Percentiles rank a stretch among this genome's conserved stretches.
Evolutionary conservation across 2,797 vertebrate genomes (phyloP).

Genomic region (Pseudotriccus pelzelni): DNA sequence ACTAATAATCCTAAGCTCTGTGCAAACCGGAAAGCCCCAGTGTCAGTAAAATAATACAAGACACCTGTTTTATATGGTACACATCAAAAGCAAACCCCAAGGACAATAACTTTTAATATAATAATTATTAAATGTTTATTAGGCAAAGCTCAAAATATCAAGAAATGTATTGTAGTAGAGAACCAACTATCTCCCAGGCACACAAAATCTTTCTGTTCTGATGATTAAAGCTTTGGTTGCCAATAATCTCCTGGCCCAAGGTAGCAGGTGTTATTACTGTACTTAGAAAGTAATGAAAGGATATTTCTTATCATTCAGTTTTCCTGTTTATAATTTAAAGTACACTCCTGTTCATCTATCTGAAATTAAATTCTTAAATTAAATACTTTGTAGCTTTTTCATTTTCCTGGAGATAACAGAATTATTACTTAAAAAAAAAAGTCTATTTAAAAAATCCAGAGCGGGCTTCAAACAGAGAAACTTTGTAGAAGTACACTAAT

Average conservation of each 20-base stretch:
- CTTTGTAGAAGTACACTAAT: neutral
- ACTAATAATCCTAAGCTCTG: slow-evolving; percentile 69
- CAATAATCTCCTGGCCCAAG: slow-evolving; percentile 60
- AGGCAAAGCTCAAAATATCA: slow-evolving; percentile 68
- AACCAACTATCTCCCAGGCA: slow-evolving; percentile 58
- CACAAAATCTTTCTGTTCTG: slow-evolving; percentile 50
- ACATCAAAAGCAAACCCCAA: slow-evolving; percentile 60
- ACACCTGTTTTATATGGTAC: slow-evolving; percentile 66
- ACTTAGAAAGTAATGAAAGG: slow-evolving; percentile 62
- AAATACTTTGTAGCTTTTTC: slow-evolving; percentile 42
- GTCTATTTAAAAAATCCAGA: neutral
- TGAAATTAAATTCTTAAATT: slow-evolving; percentile 60
- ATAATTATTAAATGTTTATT: slow-evolving; percentile 78
- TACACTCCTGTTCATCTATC: slow-evolving; percentile 24
- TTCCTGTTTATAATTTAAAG: slow-evolving; percentile 60
- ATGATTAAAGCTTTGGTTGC: slow-evolving; percentile 71
- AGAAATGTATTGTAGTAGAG: slow-evolving; percentile 51
- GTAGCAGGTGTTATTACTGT: slow-evolving; percentile 46
- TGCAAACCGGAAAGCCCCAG: slow-evolving; percentile 58
- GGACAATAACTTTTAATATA: slow-evolving; percentile 71
- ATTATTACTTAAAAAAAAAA: neutral
- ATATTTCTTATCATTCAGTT: slow-evolving; percentile 52
- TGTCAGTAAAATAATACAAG: slow-evolving; percentile 57
- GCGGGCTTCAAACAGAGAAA: neutral
- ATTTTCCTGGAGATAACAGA: slow-evolving; percentile 32